Evolutionary conservation across 2,888 invertebrate genomes (phyloP), one percentile per base, ranked within the genome.

Genomic region (Caenorhabditis virilis): DNA sequence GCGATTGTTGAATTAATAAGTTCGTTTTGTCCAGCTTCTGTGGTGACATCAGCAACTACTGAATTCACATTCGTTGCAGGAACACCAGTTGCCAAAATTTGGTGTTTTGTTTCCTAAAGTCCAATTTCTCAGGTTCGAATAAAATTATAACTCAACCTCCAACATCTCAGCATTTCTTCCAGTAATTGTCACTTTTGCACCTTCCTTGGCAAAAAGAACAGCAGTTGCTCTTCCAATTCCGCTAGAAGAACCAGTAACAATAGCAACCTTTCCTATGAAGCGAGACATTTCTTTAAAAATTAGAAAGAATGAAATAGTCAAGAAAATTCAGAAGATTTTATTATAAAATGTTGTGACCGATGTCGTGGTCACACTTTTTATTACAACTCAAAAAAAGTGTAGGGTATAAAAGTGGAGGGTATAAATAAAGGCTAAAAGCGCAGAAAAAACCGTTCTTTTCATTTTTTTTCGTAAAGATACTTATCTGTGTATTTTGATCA

Each of bases 151-250:
- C 6, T 30, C 13, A 9, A 38, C 45, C 13, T 49, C 22, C 7
- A 49, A 15, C 6, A 25, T n/a, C 23, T 49, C 26, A 15, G 23
- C 49, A 25, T 38, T 49, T 36, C 49, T 35, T 36, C 49, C 49
- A 20, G 49, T 49, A 26, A 49, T 49, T 22, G 49, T 49, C 13
- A 49, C 49, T 25, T 49, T 49, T 27, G 49, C 49, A 11, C 49
- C 49, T 33, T 49, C 49, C 15, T 18, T 49, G 5, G 49, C 49
- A 7, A 45, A 27, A 2, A 45, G 16, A 30, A 45, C 16, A 30
- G 45, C 45, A 16, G 45, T 45, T 27, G 45, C 45, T 45, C 45
- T 26, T 27, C 45, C 45, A 13, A 45, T 45, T 45, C 45, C 45
- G 30, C 30, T 45, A 18, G 45, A 45, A 18, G 45, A 45, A 20